A percentile compares a stretch with the other conserved stretches of the same genome.
Conservation (phyloP, 2,888 invertebrate genomes). For the Sericinus montela region DNA sequence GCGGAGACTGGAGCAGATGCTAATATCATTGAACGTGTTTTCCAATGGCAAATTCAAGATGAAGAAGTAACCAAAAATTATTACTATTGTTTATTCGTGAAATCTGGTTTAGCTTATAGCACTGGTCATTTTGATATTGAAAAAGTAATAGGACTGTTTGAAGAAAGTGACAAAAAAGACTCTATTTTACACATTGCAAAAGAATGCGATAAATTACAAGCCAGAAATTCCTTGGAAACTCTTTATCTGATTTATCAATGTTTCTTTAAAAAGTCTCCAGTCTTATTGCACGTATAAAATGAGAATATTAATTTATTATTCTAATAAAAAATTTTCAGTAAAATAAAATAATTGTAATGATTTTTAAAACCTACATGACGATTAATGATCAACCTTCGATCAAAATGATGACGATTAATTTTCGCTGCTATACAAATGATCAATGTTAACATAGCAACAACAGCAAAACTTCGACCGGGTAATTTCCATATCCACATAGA, state of each 20-base stretch:
- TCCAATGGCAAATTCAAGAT: constrained; percentile 41
- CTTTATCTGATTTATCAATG: constrained; percentile 6
- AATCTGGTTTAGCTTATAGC: constrained; percentile 33
- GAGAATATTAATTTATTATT: too few species aligned
- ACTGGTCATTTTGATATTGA: constrained; percentile 45
- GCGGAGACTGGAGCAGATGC: constrained; percentile 23
- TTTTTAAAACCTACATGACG: too few species aligned
- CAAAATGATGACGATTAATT: too few species aligned
- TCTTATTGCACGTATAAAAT: constrained; percentile 4
- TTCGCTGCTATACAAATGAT: too few species aligned
- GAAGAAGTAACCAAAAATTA: constrained; percentile 45
- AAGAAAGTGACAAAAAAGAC: constrained; percentile 2
- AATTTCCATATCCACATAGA: too few species aligned
- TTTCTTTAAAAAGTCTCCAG: constrained; percentile 12
- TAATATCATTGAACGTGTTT: constrained; percentile 27
- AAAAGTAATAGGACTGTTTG: constrained; percentile 26
- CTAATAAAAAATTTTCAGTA: too few species aligned
- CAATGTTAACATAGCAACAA: too few species aligned
- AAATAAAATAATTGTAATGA: too few species aligned
- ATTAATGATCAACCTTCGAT: too few species aligned
- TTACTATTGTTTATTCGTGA: constrained; percentile 45
- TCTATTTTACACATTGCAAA: background rate
- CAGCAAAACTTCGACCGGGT: too few species aligned
- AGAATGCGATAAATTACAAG: constrained; percentile 9
- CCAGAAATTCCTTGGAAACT: constrained; percentile 4